These are phyloP conservation scores for Sebastes jordani DNA, from an alignment of 2,797 vertebrate genomes.

Conservation along the genomic window DNA sequence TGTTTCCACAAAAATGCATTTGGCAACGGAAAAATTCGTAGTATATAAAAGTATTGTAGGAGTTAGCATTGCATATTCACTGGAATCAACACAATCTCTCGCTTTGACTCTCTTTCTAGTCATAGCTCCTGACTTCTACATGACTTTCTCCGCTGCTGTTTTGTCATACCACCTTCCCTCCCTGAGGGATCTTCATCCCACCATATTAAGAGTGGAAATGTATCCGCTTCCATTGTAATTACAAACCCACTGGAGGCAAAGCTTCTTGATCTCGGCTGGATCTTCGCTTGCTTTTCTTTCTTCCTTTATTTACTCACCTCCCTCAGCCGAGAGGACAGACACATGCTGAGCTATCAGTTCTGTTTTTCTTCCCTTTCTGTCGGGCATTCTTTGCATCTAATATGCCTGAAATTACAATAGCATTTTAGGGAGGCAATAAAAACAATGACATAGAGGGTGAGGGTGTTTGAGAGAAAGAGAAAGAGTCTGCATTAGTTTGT, in stretches of 20 bases:
- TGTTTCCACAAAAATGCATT: constrained; percentile 2
- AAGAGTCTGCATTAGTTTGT: background rate
- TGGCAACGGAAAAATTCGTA: background rate
- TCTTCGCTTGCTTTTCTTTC: constrained; percentile 59
- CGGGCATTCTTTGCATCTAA: constrained; percentile 60
- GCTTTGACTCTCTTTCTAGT: constrained; percentile 26
- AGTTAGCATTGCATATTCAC: constrained; percentile 3
- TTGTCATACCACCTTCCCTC: constrained; percentile 39
- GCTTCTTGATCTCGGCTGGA: constrained; percentile 78
- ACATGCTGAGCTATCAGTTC: constrained; percentile 71
- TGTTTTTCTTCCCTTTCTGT: constrained; percentile 67
- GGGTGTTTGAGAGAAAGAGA: background rate
- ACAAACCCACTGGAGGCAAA: constrained; percentile 77
- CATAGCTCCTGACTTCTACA: constrained; percentile 55
- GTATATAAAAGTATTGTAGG: background rate
- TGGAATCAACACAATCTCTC: constrained; percentile 1
- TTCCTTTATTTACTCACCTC: constrained; percentile 71
- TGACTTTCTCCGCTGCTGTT: constrained; percentile 60
- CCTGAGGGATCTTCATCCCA: constrained; percentile 61
- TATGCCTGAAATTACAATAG: constrained; percentile 66
- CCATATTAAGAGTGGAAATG: constrained; percentile 77
- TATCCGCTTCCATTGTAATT: constrained; percentile 79
- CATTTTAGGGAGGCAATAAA: constrained; percentile 58
- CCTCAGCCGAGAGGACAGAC: constrained; percentile 66
- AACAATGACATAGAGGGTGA: constrained; percentile 21